A percentile compares a stretch with the other conserved stretches of the same genome.
Evolutionary conservation across 2,797 vertebrate species (phyloP).

Genomic region (Carcharodon carcharias): DNA sequence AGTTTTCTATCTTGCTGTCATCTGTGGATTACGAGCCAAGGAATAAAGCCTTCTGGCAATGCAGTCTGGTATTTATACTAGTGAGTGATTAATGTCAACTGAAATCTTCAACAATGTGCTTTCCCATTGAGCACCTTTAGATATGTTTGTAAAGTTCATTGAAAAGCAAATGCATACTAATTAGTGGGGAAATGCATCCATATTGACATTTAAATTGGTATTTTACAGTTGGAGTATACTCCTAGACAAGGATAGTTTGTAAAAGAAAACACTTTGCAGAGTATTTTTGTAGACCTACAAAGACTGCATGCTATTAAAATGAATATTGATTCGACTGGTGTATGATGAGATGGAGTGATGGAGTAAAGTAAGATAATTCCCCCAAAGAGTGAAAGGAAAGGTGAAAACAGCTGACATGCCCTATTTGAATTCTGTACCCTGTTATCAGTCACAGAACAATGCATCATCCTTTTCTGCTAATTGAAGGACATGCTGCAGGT

Average conservation of each 20-base stretch:
- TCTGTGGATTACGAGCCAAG: neutral
- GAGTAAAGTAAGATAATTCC: neutral
- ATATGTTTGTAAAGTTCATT: neutral
- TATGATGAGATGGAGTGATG: neutral
- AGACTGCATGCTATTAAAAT: neutral
- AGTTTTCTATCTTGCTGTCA: neutral
- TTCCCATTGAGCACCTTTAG: neutral
- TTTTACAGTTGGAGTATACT: neutral
- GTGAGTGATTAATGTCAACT: neutral
- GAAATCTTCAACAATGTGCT: neutral
- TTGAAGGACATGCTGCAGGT: neutral
- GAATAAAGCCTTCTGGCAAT: neutral
- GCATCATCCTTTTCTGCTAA: neutral
- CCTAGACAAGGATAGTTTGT: neutral
- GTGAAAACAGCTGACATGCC: neutral
- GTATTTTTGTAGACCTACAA: neutral
- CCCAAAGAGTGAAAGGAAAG: neutral
- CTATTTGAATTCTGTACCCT: neutral
- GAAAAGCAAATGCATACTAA: neutral
- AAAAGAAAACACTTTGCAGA: neutral
- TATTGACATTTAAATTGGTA: neutral
- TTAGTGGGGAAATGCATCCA: neutral
- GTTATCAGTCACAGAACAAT: neutral
- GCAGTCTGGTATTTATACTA: neutral
- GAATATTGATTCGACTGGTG: neutral